Base-by-base conservation (phyloP, 37 sponge, comb jelly and placozoan species). In the Hormiphora californensis region DNA sequence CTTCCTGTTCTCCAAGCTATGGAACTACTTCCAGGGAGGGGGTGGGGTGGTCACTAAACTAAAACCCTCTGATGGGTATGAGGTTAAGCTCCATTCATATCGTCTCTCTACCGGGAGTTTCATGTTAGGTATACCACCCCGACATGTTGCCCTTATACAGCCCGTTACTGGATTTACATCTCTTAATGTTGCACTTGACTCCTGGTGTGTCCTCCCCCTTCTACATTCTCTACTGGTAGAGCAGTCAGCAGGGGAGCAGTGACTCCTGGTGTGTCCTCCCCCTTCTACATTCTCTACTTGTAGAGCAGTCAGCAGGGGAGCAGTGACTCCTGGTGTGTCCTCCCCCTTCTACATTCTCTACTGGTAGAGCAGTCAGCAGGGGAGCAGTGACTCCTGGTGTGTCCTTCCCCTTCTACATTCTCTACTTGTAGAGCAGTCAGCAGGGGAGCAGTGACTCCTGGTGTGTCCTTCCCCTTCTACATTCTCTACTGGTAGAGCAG, bases 111-210 rank as follows among this genome's bases (percentile, higher is more conserved):
- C 8, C n/a, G 81, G 32, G 46, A 43, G 17, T 41, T 73, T 43
- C 44, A 73, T 73, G 81, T 73, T 73, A 23, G 81, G 81, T 0
- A 43, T 73, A 28, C 81, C 81, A 11, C 81, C 81, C 1, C 3
- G 23, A 27, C 81, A 73, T 33, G 40, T 73, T 19, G 81, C 43
- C 44, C 44, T 73, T n/a, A 39, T 73, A 3, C 21, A 23, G 41
- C 43, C 46, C 43, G 81, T 73, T 11, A 43, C 81, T 27, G 39
- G 43, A 46, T 73, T 73, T 17, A n/a, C 44, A n/a, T 8, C 81
- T 4, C 19, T 73, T 43, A 73, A 73, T 43, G 43, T 73, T 40
- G 81, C 81, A 11, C 12, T 73, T 27, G 81, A 73, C 22, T 73
- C 81, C 15, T 32, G 32, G 32, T 43, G 43, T n/a, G 23, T 73